Evolutionary conservation across 2,797 vertebrate genomes (phyloP), one percentile per base, ranked within the genome.

Genomic region (Atherinosoma microstoma): DNA sequence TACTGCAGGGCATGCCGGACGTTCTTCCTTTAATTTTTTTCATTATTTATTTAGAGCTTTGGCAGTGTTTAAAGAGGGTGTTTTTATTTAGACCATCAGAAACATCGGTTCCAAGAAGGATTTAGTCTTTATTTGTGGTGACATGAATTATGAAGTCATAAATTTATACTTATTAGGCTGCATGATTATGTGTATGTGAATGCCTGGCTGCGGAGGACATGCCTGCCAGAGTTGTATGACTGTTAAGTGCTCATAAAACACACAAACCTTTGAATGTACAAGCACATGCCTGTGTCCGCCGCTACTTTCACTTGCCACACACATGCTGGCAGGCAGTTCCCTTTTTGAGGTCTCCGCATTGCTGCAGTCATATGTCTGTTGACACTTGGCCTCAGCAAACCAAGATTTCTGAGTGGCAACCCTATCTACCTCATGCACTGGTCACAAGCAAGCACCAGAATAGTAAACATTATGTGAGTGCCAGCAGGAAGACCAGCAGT

Each of bases 351-450:
- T 93, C 86, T 92, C 78, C 91, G 92, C 94, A 90, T 93, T 87
- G 79, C 95, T 88, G 90, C 91, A 94, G 94, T 98, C 96, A 97
- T 94, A 95, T 95, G 95, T 92, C 77, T 93, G 90, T 84, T 97
- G 96, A 95, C 93, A 40, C 12, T 5, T 4, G 0, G 94, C 95
- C 96, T 95, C 83, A 78, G 93, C 92, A 95, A 96, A 93, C 92
- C 86, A 92, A 95, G 88, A 93, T 85, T 84, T 71, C 78, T 65
- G 84, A 70, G 92, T 93, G 93, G 95, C 94, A 96, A 95, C 92
- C 90, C 89, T 95, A 96, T 95, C 95, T 91, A 82, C 79, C 85
- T 84, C 92, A 94, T 91, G 92, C 94, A 90, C 93, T 92, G 93
- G 92, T 93, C 93, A 93, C 83, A 84, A 93, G 92, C 82, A 83